A percentile compares a stretch with the other conserved stretches of the same genome.
These are phyloP conservation scores for Thunnus thynnus DNA, from an alignment of 2,113 vertebrate genomes.

Conservation along the genomic window DNA sequence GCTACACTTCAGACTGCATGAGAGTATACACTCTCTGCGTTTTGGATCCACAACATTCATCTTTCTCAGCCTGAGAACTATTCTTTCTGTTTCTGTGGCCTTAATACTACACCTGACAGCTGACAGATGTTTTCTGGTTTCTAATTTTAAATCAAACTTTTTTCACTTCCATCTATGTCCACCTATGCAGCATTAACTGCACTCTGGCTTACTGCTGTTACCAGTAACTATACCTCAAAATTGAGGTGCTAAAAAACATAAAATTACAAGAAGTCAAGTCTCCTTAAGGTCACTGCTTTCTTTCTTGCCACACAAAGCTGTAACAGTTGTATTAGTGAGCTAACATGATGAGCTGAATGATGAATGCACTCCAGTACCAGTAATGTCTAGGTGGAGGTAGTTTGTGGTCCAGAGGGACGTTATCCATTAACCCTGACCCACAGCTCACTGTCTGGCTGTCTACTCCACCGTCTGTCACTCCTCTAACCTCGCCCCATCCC, in stretches of 20 bases:
- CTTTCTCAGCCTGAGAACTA: background rate
- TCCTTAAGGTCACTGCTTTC: background rate
- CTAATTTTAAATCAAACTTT: slow-evolving; percentile 10
- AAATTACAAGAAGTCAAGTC: background rate
- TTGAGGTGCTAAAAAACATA: too few species aligned
- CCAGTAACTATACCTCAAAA: background rate
- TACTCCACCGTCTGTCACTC: slow-evolving; percentile 15
- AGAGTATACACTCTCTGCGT: background rate
- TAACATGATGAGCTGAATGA: slow-evolving; percentile 15
- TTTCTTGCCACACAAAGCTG: background rate
- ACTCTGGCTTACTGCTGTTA: background rate
- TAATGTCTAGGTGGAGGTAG: slow-evolving; percentile 39
- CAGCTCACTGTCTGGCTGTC: slow-evolving; percentile 40
- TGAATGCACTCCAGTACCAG: slow-evolving; percentile 29
- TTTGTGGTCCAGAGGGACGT: slow-evolving; percentile 34
- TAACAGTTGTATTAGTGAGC: background rate
- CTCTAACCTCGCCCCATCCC: background rate
- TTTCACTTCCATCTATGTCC: background rate
- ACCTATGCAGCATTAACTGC: background rate
- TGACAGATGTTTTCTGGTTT: slow-evolving; percentile 5
- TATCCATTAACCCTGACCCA: slow-evolving; percentile 66
- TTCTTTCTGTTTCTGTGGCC: background rate
- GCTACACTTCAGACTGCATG: background rate
- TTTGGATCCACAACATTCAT: background rate
- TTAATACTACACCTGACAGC: slow-evolving; percentile 3